A percentile compares a stretch with the other conserved stretches of the same genome.
Conservation (phyloP, 2,113 vertebrate genomes). For the Ptyas mucosa region DNA sequence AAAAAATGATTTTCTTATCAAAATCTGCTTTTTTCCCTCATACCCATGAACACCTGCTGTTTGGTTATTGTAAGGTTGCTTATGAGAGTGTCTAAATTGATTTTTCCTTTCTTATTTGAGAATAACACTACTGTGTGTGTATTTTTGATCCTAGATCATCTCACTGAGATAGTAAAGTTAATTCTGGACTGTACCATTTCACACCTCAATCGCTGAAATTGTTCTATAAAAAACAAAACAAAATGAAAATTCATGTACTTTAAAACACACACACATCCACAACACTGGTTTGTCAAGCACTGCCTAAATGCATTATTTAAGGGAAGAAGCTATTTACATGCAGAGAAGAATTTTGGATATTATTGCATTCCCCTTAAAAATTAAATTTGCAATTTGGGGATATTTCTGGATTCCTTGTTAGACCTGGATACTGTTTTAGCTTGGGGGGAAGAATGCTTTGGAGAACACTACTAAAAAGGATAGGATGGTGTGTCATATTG, state of each 20-base stretch:
- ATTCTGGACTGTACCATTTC: neutral
- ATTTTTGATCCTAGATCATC: neutral
- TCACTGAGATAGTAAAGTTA: neutral
- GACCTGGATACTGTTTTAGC: neutral
- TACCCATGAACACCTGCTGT: slow-evolving; percentile 13
- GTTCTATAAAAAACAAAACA: neutral
- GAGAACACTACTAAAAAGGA: neutral
- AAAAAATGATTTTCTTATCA: slow-evolving; percentile 27
- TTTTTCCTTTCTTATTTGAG: slow-evolving; percentile 15
- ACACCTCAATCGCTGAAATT: neutral
- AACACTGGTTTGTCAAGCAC: neutral
- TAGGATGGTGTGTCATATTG: neutral
- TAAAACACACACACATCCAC: neutral
- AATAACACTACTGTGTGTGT: neutral
- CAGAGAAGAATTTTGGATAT: neutral
- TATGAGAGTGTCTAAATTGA: slow-evolving; percentile 26
- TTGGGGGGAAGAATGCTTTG: neutral
- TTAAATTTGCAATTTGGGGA: neutral
- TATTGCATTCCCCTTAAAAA: neutral
- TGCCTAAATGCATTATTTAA: neutral
- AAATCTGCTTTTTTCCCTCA: neutral
- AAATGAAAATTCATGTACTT: neutral
- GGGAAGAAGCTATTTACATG: neutral
- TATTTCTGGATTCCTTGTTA: neutral
- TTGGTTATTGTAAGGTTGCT: slow-evolving; percentile 24